Base-by-base conservation (phyloP, 2,113 vertebrate species). In the Psittacula cyanocephala region DNA sequence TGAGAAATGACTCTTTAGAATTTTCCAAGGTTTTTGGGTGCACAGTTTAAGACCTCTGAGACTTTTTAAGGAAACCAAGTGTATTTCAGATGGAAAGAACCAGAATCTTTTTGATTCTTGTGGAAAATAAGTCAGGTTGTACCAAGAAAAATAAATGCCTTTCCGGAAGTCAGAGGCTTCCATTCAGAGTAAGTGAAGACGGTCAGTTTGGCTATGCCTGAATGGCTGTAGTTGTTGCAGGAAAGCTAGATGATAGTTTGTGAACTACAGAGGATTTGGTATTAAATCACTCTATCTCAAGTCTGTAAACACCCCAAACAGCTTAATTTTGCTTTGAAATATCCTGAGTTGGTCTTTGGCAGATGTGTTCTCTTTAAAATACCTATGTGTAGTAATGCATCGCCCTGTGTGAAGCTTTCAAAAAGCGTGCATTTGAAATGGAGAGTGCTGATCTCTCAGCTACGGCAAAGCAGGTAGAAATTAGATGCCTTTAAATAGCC, bases 301-400 rank as follows among this genome's bases (percentile, higher is more conserved):
- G 18, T 63, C 28, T 62, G 6, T 80, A 44, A 91, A 68, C 5
- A 37, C 41, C 41, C 9, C 15, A 31, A 70, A 47, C 23, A 64
- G 7, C 11, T 86, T 72, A 17, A 23, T 71, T 86, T 91, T 55
- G 16, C 11, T 88, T 67, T 78, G 43, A 91, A 94, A 86, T 63
- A 60, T 19, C 23, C 17, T 24, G 55, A 52, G 13, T 7, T 83
- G 46, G 37, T 86, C 85, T 69, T 33, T 2, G 12, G 79, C 3
- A 13, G 2, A 28, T 2, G 3, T 69, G 9, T 47, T 57, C 29
- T 46, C 18, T 47, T 43, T 68, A 81, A 84, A 90, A 68, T 49
- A 37, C 1, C 2, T 50, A 7, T 6, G 0, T 43, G 18, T 31
- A 41, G 33, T 60, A 82, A 31, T 43, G 25, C 1, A 27, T 5